phyloP scores from a whole-genome alignment of 2,797 vertebrate species.

The Apodemus agrarius region DNA sequence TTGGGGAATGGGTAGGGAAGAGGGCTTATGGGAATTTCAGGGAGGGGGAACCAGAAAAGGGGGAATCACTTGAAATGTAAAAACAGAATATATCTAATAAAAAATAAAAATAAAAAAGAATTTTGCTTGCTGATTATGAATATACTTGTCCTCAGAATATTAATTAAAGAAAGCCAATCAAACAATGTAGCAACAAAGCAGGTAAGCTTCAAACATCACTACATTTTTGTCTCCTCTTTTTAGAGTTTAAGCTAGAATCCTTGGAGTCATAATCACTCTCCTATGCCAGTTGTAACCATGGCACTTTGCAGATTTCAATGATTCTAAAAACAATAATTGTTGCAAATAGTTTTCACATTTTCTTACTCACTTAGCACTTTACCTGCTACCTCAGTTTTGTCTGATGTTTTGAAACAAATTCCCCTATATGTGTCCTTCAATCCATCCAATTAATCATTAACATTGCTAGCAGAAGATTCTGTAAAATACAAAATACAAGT shows the following conservation, averaged over 20 bases:
- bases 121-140: slow-evolving; percentile 40
- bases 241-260: not conserved
- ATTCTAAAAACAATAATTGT: slow-evolving; percentile 15
- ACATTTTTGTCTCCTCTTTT: not conserved
- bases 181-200: not conserved
- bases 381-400: not conserved
- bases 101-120: no score
- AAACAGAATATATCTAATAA: no score
- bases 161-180: slow-evolving; percentile 40
- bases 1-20: no score
- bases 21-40: no score
- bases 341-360: not conserved
- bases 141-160: slow-evolving; percentile 46
- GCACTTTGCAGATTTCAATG: not conserved
- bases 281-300: not conserved
- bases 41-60: no score
- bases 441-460: not conserved
- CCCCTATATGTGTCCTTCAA: not conserved
- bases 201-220: not conserved
- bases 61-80: no score
- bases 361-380: not conserved
- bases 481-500: slow-evolving; percentile 19
- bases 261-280: not conserved
- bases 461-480: not conserved
- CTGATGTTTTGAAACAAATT: not conserved